phyloP scores from a whole-genome alignment of 2,113 vertebrate genomes.

The Hoplias malabaricus region DNA sequence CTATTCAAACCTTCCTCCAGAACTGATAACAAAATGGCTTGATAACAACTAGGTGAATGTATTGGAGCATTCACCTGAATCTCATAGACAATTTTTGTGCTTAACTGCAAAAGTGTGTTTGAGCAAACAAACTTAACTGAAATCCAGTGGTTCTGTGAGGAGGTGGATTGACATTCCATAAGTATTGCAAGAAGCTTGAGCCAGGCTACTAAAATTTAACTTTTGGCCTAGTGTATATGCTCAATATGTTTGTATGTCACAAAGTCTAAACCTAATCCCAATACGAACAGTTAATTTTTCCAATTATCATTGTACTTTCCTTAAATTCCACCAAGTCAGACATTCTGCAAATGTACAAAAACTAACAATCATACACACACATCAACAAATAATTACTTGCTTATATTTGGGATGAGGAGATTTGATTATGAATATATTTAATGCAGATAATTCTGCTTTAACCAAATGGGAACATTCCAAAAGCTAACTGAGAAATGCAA shows the following conservation, averaged over 20 bases:
- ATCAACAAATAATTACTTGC: not conserved
- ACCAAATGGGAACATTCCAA: constrained; percentile 21
- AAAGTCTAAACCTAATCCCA: too few relatives aligned
- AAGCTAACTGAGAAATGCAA: constrained; percentile 14
- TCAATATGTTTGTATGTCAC: too few relatives aligned
- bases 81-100: too few relatives aligned
- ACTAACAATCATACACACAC: not conserved
- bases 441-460: constrained; percentile 20
- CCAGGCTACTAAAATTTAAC: too few relatives aligned
- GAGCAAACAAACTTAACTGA: too few relatives aligned
- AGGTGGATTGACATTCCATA: too few relatives aligned
- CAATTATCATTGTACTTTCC: too few relatives aligned
- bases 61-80: not conserved
- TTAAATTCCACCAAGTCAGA: not conserved
- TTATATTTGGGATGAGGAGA: not conserved
- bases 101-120: too few relatives aligned
- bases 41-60: not conserved
- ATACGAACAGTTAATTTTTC: too few relatives aligned
- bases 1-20: not conserved
- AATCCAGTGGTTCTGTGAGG: too few relatives aligned
- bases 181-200: too few relatives aligned
- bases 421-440: not conserved
- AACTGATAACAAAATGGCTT: not conserved
- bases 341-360: not conserved
- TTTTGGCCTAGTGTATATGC: too few relatives aligned